Evolutionary conservation across 2,888 invertebrate genomes (phyloP), one percentile per base, ranked within the genome.

Genomic region (Drosophila picticornis): DNA sequence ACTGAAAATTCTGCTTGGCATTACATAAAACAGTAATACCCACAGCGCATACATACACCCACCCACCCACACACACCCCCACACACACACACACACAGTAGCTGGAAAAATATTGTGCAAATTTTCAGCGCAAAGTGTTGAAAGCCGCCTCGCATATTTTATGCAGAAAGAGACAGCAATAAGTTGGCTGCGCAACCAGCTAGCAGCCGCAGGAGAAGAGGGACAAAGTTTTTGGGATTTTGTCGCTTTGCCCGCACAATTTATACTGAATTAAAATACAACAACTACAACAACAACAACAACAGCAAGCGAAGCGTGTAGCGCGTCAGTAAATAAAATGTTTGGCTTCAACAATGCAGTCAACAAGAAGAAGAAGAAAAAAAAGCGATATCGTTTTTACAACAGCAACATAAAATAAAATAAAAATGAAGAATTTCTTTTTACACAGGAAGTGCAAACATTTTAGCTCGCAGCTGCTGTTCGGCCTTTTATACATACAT

Each of bases 91-190:
- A 32, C 50, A 46, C 29, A 55, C 55, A 48, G 50, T 48, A 67
- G 71, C 68, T 71, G 62, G 9, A 9, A 38, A 38, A 84, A 84
- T 77, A 82, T 87, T 89, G 80, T 78, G 75, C 77, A 89, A 87
- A 89, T 89, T 84, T 89, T 71, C 77, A 88, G 59, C 81, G 76
- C 68, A 85, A 85, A 79, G 87, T 89, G 84, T 87, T 88, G 75
- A 77, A 88, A 72, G 77, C 81, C 66, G 65, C 75, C 68, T 74
- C 69, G 78, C 78, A 81, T 83, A 78, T 77, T 81, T 83, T 64
- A 82, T 63, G 72, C 65, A 68, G 46, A 67, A 59, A 58, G 60
- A 67, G 79, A 77, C 27, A 59, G 53, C 10, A 58, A 43, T 11
- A 43, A 11, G 2, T 5, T n/a, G 0, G 40, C 40, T n/a, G 40